Evolutionary conservation across 1,140 invertebrate species (phyloP), one percentile per base, ranked within the genome.

Genomic region (Ladona fulva): DNA sequence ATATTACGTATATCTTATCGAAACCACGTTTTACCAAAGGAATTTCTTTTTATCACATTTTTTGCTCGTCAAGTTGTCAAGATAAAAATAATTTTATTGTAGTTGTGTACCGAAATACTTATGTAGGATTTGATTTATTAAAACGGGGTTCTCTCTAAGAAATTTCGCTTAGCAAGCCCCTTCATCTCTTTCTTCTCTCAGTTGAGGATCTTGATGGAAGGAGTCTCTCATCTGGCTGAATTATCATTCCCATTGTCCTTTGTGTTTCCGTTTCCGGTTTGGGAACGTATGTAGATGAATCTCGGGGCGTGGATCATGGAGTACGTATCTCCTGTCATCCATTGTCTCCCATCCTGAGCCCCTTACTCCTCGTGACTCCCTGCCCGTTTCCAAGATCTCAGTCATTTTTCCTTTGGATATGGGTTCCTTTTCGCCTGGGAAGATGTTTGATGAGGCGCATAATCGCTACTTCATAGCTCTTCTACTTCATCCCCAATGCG

Each of bases 401-500:
- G 52, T 66, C 52, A 66, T 66, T 66, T 66, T 66, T 66, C 52
- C 52, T 66, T 66, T 22, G 3, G 52, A 66, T 66, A 66, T 66
- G 52, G 52, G 52, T 66, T 66, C n/a, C 52, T 66, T 22, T 66
- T 22, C 52, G 52, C 52, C 52, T 66, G 52, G 52, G 12, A 66
- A 66, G 52, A 66, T 66, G 52, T 66, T 66, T 66, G 52, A 66
- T 66, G 52, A 66, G 52, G 52, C 52, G 52, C 52, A 22, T 66
- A 66, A 66, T 66, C 52, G 52, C 16, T 66, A 66, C 52, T 66
- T 66, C 52, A 66, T 66, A 66, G 52, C 52, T 22, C 52, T 12
- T 16, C 52, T 66, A 19, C 52, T 66, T 22, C 52, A 22, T 19
- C 44, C 44, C 10, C 19, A 52, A 10, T 66, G n/a, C n/a, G 16